phyloP scores from a whole-genome alignment of 2,888 invertebrate species.

The Parnassius mnemosyne region DNA sequence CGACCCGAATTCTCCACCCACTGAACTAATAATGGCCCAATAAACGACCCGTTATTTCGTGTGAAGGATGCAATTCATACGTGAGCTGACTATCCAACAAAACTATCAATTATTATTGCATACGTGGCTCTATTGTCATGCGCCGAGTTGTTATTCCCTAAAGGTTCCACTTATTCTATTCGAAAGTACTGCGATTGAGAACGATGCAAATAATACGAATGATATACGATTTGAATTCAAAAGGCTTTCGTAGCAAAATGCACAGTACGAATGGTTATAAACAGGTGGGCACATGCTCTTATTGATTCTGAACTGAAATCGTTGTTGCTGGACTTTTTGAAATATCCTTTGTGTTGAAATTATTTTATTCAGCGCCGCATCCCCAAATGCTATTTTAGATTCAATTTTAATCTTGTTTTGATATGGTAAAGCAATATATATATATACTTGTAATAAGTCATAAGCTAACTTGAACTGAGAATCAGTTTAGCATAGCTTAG shows the following conservation, averaged over 20 bases:
- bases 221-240: neutral
- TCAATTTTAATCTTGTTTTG: too few relatives aligned
- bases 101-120: slow-evolving; percentile 38
- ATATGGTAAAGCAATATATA: too few relatives aligned
- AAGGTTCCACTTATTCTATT: slow-evolving; percentile 38
- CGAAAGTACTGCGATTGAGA: slow-evolving; percentile 40
- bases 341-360: too few relatives aligned
- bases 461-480: too few relatives aligned
- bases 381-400: too few relatives aligned
- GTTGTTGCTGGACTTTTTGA: too few relatives aligned
- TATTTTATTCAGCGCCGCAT: too few relatives aligned
- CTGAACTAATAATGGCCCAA: slow-evolving; percentile 38
- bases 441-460: too few relatives aligned
- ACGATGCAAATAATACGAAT: slow-evolving; percentile 34
- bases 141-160: slow-evolving; percentile 38
- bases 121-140: slow-evolving; percentile 32
- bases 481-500: too few relatives aligned
- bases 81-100: slow-evolving; percentile 33
- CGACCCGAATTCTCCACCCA: slow-evolving; percentile 36
- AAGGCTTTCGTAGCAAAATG: neutral
- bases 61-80: slow-evolving; percentile 42
- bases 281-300: too few relatives aligned
- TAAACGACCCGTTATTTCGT: slow-evolving; percentile 42
- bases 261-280: neutral
- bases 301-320: too few relatives aligned